A percentile compares a stretch with the other conserved stretches of the same genome.
Conservation (phyloP, 2,113 vertebrate species). For the Anseranas semipalmata region DNA sequence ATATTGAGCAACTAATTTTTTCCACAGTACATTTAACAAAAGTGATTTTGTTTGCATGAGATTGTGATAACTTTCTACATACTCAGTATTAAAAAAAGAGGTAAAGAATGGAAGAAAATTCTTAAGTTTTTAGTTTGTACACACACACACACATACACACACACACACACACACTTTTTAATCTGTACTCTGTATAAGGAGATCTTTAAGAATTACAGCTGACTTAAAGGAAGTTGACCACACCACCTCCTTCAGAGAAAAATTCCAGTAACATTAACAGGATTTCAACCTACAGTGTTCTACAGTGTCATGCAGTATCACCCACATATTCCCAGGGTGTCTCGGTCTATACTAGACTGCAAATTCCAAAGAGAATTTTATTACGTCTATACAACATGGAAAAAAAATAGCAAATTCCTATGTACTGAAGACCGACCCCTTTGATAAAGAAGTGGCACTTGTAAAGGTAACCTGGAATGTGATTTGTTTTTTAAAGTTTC, state of each 20-base stretch:
- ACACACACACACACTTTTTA: too few relatives aligned
- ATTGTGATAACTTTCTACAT: background rate
- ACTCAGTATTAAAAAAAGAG: background rate
- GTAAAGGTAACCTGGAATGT: background rate
- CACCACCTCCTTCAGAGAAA: background rate
- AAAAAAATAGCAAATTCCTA: background rate
- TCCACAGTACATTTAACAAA: background rate
- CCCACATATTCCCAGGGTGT: background rate
- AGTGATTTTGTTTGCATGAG: background rate
- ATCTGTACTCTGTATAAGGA: background rate
- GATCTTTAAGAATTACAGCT: background rate
- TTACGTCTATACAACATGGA: background rate
- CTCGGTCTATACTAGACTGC: background rate
- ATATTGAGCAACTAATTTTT: background rate
- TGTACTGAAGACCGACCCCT: background rate
- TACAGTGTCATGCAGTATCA: background rate
- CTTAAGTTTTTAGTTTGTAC: background rate
- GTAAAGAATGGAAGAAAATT: background rate
- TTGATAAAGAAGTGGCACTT: background rate
- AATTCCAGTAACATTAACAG: background rate
- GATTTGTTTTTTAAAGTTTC: background rate
- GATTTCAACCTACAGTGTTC: background rate
- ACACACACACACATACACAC: too few relatives aligned
- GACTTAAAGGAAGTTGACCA: background rate
- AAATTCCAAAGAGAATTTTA: background rate